A percentile compares a stretch with the other conserved stretches of the same genome.
Conservation (phyloP, 2,888 invertebrate species). For the Gari tellinella region DNA sequence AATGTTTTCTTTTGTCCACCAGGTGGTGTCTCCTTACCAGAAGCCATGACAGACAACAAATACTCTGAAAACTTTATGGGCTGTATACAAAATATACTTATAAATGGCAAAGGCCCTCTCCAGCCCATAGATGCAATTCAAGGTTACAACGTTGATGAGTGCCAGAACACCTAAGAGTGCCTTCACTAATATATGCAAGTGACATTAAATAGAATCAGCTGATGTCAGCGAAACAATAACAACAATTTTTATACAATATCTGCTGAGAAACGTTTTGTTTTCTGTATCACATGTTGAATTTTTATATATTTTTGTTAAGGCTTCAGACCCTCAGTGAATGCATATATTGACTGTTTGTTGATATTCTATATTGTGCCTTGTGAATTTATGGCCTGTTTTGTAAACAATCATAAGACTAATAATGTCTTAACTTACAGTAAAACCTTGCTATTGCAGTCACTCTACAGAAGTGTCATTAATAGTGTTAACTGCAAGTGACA, state of each 20-base stretch:
- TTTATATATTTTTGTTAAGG: constrained; percentile 7
- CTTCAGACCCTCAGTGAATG: too few species aligned
- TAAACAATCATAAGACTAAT: too few species aligned
- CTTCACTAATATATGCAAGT: neutral
- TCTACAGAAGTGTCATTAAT: too few species aligned
- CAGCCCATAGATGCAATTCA: constrained; percentile 62
- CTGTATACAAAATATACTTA: constrained; percentile 72
- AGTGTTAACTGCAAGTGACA: too few species aligned
- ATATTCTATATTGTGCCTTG: too few species aligned
- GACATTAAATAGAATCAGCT: too few species aligned
- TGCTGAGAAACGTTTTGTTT: neutral
- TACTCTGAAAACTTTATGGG: constrained; percentile 75
- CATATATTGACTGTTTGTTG: too few species aligned
- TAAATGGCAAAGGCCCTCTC: constrained; percentile 67
- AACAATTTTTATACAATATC: constrained; percentile 3
- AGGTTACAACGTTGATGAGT: constrained; percentile 71
- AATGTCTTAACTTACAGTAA: too few species aligned
- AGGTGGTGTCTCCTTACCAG: constrained; percentile 78
- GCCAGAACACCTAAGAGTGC: constrained; percentile 3
- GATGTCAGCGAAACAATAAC: too few species aligned
- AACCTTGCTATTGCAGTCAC: too few species aligned
- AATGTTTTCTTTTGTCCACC: constrained; percentile 43
- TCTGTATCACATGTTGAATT: constrained; percentile 34
- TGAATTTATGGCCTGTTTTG: too few species aligned
- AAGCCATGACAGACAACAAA: constrained; percentile 68